Conservation (phyloP, 2,113 vertebrate genomes). For the Trichechus manatus region DNA sequence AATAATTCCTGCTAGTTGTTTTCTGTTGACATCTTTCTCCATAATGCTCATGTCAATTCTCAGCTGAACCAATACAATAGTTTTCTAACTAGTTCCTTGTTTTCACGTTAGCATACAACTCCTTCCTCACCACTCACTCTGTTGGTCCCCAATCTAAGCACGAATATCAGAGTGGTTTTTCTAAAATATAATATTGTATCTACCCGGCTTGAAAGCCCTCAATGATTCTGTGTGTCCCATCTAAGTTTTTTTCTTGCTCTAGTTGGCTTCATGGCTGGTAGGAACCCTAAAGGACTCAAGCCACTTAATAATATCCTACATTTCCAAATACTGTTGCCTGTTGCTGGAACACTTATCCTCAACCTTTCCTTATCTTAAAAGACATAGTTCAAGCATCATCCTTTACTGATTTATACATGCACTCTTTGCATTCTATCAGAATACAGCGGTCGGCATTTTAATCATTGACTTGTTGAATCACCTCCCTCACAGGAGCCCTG, state of each 20-base stretch:
- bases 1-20: neutral
- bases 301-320: neutral
- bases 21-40: neutral
- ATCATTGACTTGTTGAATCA: neutral
- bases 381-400: neutral
- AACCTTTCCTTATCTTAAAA: neutral
- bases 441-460: neutral
- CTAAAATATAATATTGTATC: neutral
- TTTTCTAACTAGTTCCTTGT: neutral
- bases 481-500: neutral
- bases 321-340: neutral
- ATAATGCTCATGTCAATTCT: neutral
- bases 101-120: neutral
- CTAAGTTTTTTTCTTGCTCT: neutral
- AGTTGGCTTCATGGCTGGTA: neutral
- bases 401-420: neutral
- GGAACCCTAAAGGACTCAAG: neutral
- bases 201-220: neutral
- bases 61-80: neutral
- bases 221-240: neutral
- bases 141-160: neutral
- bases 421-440: neutral
- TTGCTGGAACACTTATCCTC: neutral
- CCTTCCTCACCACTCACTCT: neutral
- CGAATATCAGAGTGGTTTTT: neutral